Evolutionary conservation across 2,797 vertebrate genomes (phyloP), one percentile per base, ranked within the genome.

Genomic region (Chrysocyon brachyurus): DNA sequence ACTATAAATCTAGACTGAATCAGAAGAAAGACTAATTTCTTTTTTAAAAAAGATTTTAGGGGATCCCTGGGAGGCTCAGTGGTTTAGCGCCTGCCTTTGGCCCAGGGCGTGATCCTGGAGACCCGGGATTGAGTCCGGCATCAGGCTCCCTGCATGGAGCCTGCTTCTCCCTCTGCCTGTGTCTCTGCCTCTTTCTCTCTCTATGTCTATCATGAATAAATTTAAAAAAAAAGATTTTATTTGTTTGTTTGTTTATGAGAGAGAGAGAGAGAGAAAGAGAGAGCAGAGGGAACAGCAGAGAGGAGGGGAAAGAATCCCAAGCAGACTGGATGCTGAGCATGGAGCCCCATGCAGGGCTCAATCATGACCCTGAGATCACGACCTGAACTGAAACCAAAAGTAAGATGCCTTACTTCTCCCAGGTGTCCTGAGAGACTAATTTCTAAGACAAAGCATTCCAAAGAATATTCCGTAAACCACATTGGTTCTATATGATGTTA

Each of bases 1-100:
- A 87, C 79, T 79, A 79, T n/a, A 97, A 90, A 85, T 64, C 75
- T 87, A 97, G 70, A 83, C 36, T 77, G 4, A 17, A 40, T 84
- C n/a, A 97, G 54, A 95, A 92, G n/a, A 95, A 21, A 92, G 56
- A 90, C 54, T 88, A 90, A 94, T 81, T 97, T 97, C 66, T 86
- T 33, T 22, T 59, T 68, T 68, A 46, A 46, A 46, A 46, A 46
- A 46, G 6, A 46, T 46, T 46, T 46, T 46, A 46, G 40, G 40
- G 40, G 40, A 46, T 8, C 40, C 40, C 40, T 46, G 40, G 40
- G 7, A 8, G 40, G 40, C 40, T 46, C 40, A 46, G 40, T 1
- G 7, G 40, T 46, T 46, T 46, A 46, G 40, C 40, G 7, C 40
- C 40, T 46, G 40, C 40, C 40, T 46, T 46, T 1, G 40, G 40